These are phyloP conservation scores for Pseudomyrmex concolor DNA, from an alignment of 1,140 invertebrate species.

Conservation along the genomic window DNA sequence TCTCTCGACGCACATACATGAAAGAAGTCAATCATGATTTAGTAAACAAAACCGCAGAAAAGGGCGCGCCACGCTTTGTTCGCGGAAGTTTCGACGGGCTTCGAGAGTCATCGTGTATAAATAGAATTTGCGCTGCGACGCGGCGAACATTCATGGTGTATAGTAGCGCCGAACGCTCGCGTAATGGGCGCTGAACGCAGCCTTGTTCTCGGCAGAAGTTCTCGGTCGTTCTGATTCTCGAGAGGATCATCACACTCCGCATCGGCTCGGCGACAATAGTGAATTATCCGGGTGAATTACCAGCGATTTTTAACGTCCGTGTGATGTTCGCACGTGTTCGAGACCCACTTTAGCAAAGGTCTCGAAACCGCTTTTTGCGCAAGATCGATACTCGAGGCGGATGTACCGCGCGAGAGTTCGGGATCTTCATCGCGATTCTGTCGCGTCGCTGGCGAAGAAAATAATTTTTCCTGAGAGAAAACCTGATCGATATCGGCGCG, in stretches of 20 bases:
- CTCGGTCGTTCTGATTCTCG: neutral
- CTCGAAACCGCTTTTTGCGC: neutral
- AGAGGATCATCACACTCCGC: too few species aligned
- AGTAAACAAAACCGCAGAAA: conserved; percentile 15
- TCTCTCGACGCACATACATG: neutral
- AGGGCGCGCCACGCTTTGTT: conserved; percentile 56
- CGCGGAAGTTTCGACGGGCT: conserved; percentile 57
- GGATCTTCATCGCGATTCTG: too few species aligned
- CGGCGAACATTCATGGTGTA: conserved; percentile 29
- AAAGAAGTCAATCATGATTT: conserved; percentile 4
- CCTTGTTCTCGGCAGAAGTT: conserved; percentile 12
- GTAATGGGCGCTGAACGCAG: too few species aligned
- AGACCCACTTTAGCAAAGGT: neutral
- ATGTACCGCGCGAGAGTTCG: neutral
- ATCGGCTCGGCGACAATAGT: neutral
- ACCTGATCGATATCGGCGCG: neutral
- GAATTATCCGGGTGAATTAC: neutral
- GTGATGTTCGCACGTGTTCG: neutral
- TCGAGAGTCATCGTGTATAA: conserved; percentile 64
- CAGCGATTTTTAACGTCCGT: neutral
- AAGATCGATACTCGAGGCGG: neutral
- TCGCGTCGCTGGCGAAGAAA: neutral
- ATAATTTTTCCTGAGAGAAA: neutral
- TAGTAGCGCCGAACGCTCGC: too few species aligned
- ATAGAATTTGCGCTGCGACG: conserved; percentile 63